phyloP scores from a whole-genome alignment of 2,797 vertebrate species.

The Okamejei kenojei region DNA sequence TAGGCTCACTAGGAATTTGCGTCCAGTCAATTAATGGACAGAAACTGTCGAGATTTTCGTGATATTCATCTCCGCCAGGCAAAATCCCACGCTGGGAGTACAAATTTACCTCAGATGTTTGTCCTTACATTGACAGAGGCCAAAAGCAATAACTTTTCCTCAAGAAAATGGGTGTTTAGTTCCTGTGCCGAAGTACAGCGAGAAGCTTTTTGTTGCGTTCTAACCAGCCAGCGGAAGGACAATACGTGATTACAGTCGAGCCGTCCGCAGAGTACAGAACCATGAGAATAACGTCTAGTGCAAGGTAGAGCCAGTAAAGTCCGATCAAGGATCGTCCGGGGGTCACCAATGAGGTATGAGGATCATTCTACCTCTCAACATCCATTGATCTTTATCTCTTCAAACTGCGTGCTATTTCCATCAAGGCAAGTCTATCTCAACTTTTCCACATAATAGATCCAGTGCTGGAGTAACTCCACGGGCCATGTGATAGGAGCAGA shows the following conservation, averaged over 20 bases:
- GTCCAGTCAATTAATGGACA: neutral
- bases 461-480: too few relatives aligned
- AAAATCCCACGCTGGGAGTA: neutral
- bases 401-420: neutral
- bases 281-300: too few relatives aligned
- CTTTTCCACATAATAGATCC: neutral
- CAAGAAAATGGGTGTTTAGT: neutral
- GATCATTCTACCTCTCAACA: neutral
- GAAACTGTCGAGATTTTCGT: neutral
- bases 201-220: too few relatives aligned
- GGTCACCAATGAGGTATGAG: too few relatives aligned
- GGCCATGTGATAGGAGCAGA: too few relatives aligned
- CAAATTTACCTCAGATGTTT: slow-evolving; percentile 9
- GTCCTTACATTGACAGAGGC: neutral
- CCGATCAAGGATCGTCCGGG: too few relatives aligned
- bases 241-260: too few relatives aligned
- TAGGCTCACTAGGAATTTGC: neutral
- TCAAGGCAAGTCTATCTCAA: too few relatives aligned
- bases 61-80: slow-evolving; percentile 19
- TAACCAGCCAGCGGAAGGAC: too few relatives aligned
- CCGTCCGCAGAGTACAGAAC: too few relatives aligned
- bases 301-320: too few relatives aligned
- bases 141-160: slow-evolving; percentile 7
- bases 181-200: too few relatives aligned
- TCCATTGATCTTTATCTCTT: neutral